Percentiles rank a stretch among this genome's conserved stretches.
These are phyloP conservation scores for Drosophila subsilvestris DNA, from an alignment of 2,888 invertebrate genomes.

Conservation along the genomic window DNA sequence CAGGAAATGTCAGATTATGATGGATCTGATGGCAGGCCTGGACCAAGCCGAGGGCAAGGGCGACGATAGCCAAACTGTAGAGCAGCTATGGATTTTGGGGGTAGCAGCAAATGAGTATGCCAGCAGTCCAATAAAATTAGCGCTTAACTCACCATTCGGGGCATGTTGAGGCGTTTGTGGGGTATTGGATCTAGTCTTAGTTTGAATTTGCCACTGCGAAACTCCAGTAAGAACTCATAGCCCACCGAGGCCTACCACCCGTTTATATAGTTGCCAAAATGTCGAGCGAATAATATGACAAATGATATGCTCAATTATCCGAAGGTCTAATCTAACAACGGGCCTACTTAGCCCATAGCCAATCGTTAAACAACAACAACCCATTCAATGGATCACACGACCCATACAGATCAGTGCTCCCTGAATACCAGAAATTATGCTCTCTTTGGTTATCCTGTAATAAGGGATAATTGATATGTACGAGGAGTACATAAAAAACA, in stretches of 20 bases:
- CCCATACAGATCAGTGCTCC: constrained; percentile 1
- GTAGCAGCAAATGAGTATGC: neutral
- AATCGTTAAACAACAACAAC: constrained; percentile 3
- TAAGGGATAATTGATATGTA: constrained; percentile 12
- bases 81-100: constrained; percentile 44
- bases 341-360: constrained; percentile 12
- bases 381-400: neutral
- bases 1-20: constrained; percentile 43
- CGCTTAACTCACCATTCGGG: constrained; percentile 51
- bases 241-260: constrained; percentile 32
- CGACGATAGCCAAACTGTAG: constrained; percentile 57
- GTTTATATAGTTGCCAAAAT: constrained; percentile 59
- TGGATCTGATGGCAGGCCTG: constrained; percentile 35
- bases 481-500: neutral
- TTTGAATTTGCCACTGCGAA: constrained; percentile 67
- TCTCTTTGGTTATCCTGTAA: no score
- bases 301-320: constrained; percentile 46
- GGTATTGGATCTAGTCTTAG: constrained; percentile 71
- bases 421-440: neutral
- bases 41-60: constrained; percentile 36
- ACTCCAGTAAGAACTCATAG: constrained; percentile 78
- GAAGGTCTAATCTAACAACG: constrained; percentile 66
- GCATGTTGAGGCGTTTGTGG: constrained; percentile 49
- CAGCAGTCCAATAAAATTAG: neutral
- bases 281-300: constrained; percentile 33